phyloP scores from a whole-genome alignment of 2,113 vertebrate genomes.

The Pipra filicauda region DNA sequence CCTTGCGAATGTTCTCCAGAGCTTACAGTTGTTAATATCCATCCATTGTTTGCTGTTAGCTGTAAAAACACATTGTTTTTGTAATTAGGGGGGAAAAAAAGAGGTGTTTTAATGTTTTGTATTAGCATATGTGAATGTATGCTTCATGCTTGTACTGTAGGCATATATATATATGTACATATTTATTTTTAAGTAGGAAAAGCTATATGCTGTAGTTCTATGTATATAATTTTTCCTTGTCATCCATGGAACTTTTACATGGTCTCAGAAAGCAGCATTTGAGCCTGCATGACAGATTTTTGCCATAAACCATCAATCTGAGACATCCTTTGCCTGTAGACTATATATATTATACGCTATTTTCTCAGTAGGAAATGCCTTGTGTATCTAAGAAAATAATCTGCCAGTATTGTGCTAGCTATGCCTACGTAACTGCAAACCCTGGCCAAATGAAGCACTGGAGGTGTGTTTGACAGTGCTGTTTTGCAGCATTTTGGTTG shows the following conservation, averaged over 20 bases:
- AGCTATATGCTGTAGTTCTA: not conserved
- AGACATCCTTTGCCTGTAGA: accelerated
- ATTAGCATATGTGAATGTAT: not conserved
- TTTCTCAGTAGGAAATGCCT: not conserved
- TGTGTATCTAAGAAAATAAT: not conserved
- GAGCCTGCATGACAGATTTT: not conserved
- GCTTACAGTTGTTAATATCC: conserved; percentile 23
- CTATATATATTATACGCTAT: accelerated
- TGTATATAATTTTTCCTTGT: accelerated
- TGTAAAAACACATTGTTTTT: conserved; percentile 5
- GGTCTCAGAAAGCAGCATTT: not conserved
- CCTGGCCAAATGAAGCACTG: not conserved
- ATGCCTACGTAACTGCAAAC: not conserved
- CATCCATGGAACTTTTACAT: not conserved
- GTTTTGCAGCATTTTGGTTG: not conserved
- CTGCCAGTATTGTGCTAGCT: not conserved
- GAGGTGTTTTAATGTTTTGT: not conserved
- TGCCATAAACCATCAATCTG: not conserved
- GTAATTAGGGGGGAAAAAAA: not conserved
- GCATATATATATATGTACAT: not conserved
- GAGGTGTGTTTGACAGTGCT: not conserved
- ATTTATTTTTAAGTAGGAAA: not conserved
- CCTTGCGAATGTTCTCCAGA: not conserved
- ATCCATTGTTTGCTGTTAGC: not conserved
- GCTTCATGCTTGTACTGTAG: not conserved